Base-by-base conservation (phyloP, 2,888 invertebrate species). In the Monoplex corrugatus region DNA sequence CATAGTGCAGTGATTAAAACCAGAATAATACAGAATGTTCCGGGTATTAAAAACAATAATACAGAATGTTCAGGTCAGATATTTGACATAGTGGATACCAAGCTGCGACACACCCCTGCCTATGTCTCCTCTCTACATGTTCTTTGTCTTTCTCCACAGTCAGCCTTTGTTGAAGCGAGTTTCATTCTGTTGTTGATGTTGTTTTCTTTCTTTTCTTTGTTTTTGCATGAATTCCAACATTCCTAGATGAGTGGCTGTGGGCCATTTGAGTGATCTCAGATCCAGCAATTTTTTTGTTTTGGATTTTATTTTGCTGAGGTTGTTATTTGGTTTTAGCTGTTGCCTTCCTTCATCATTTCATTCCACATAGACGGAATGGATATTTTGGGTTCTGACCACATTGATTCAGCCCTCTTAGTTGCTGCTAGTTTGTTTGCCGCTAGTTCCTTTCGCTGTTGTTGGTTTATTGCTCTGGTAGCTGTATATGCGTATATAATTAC, bases 161-260 rank as follows among this genome's bases (percentile, higher is more conserved):
- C 40, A 78, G n/a, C 40, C 40, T 78, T 78, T 40, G 78, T 78
- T 78, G 40, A 78, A 78, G 78, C 78, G 40, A 78, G 40, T 78
- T 78, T 78, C 40, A 40, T 78, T 78, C 40, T 78, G 38, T 78
- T 78, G 78, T 40, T 40, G 78, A 40, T 23, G 23, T 78, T 38
- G 3, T 63, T 16, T 63, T 63, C 28, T 63, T 63, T 23, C 28
- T 63, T 78, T 78, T 38, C 2, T 78, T 83, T 50, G 45, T 28
- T 83, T 83, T 83, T 35, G 83, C 45, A n/a, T 83, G 83, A 83
- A 83, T 50, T 83, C 83, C 83, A 83, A 83, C 83, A 83, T 83
- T 83, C 83, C 83, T 83, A 83, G 83, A 83, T 35, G 35, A 50
- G 3, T 32, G 83, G 45, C 83, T 43, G 16, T 50, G 10, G 83